Evolutionary conservation across 2,888 invertebrate species (phyloP).

Genomic region (Volucella inflata): DNA sequence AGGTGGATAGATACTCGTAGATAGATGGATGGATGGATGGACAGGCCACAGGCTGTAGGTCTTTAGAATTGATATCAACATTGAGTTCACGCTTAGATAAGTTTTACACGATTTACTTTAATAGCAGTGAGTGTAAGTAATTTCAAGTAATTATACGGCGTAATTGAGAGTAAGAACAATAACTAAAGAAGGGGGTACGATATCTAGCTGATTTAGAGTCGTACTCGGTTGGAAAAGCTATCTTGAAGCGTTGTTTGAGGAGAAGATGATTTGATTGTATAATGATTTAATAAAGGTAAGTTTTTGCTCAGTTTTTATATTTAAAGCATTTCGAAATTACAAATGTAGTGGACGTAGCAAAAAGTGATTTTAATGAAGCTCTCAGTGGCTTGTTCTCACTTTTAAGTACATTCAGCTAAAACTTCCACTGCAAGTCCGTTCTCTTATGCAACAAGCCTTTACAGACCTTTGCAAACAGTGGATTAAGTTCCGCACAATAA

Average conservation of each 20-base stretch:
- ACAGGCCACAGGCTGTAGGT: not conserved
- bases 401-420: no score
- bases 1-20: not conserved
- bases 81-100: conserved; percentile 69
- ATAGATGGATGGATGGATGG: not conserved
- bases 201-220: not conserved
- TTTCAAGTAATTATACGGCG: conserved; percentile 43
- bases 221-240: no score
- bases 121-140: conserved; percentile 41
- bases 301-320: no score
- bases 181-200: not conserved
- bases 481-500: no score
- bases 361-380: no score
- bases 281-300: no score
- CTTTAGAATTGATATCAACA: conserved; percentile 50
- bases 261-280: not conserved
- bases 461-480: no score
- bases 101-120: conserved; percentile 49
- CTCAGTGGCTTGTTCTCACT: no score
- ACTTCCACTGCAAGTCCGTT: no score
- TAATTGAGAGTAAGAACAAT: not conserved
- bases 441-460: no score
- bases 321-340: no score
- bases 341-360: no score
- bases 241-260: conserved; percentile 4